phyloP scores from a whole-genome alignment of 1,140 invertebrate species.

The Drosophila lowei region DNA sequence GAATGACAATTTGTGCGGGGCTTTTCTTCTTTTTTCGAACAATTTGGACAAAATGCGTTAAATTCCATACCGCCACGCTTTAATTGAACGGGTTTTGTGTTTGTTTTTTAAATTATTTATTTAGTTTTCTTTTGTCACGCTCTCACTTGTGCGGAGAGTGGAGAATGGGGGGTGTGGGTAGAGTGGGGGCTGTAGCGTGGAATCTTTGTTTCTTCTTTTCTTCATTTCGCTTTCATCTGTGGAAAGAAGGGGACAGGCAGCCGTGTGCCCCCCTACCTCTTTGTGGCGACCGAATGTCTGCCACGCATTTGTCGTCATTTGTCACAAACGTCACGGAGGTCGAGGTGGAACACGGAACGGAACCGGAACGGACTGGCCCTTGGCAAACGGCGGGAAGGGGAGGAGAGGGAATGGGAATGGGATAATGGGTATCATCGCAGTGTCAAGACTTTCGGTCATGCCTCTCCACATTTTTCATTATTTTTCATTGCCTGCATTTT shows the following conservation, averaged over 20 bases:
- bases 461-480: background rate
- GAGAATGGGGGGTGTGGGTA: conserved; percentile 5
- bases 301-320: conserved; percentile 53
- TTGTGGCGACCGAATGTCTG: conserved; percentile 46
- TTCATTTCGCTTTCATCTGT: conserved; percentile 56
- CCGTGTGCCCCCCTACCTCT: background rate
- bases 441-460: conserved; percentile 34
- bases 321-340: conserved; percentile 51
- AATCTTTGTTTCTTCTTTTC: conserved; percentile 25
- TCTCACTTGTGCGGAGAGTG: conserved; percentile 43
- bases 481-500: background rate
- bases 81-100: conserved; percentile 45
- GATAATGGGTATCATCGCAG: conserved; percentile 6
- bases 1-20: conserved; percentile 5
- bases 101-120: conserved; percentile 33
- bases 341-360: background rate
- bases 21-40: conserved; percentile 10
- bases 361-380: no score
- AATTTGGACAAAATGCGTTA: conserved; percentile 30
- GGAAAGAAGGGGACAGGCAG: conserved; percentile 15
- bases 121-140: conserved; percentile 56
- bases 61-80: conserved; percentile 49
- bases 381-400: no score
- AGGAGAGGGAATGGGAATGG: background rate
- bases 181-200: background rate